These are phyloP conservation scores for Chunga burmeisteri DNA, from an alignment of 2,113 vertebrate genomes.

Conservation along the genomic window DNA sequence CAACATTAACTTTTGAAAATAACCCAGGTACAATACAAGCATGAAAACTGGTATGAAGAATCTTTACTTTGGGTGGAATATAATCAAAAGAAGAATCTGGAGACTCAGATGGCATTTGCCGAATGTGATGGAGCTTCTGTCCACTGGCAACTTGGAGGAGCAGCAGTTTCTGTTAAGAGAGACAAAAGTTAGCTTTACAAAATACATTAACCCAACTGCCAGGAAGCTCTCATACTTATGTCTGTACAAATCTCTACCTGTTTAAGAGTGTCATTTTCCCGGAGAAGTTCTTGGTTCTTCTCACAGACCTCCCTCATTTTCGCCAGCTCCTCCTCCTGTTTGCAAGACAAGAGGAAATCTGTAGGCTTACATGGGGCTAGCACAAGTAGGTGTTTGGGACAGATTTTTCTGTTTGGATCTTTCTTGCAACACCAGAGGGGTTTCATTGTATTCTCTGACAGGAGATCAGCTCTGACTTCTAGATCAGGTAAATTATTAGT, in stretches of 20 bases:
- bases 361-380: not conserved
- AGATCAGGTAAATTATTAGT: not conserved
- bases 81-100: conserved; percentile 88
- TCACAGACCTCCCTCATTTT: conserved; percentile 83
- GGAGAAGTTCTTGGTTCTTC: conserved; percentile 83
- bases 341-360: not conserved
- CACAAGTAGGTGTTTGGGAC: not conserved
- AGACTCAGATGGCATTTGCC: not conserved
- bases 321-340: conserved; percentile 88
- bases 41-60: not conserved
- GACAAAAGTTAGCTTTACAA: not conserved
- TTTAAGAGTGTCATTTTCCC: conserved; percentile 81
- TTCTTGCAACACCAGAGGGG: not conserved
- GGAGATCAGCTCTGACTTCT: not conserved
- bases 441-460: not conserved
- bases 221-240: not conserved
- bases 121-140: conserved; percentile 72
- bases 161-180: conserved; percentile 79
- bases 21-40: not conserved
- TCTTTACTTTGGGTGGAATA: conserved; percentile 86
- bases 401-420: not conserved
- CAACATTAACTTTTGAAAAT: not conserved
- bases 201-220: accelerated
- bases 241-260: conserved; percentile 71
- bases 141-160: conserved; percentile 80